Evolutionary conservation across 2,113 vertebrate species (phyloP), one percentile per base, ranked within the genome.

Genomic region (Menidia beryllina): DNA sequence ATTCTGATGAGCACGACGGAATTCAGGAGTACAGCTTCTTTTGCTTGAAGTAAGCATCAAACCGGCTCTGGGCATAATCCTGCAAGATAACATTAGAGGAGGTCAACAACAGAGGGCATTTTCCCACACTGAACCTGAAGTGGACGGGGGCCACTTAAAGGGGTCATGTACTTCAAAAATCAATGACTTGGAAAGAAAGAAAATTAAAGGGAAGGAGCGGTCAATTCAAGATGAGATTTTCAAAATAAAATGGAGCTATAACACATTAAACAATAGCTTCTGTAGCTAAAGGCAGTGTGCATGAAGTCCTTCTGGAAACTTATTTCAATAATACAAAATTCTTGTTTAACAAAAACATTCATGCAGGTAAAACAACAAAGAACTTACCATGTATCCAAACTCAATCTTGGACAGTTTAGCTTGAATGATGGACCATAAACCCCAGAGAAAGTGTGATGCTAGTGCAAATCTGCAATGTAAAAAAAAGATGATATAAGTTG

Each of bases 381-480:
- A 58, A 4, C 79, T 82, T 67, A 98, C 97, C 96, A 98, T 91
- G 82, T 98, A 98, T 67, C 96, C 97, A 68, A 98, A 98, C 87
- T 96, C 90, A 25, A 98, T 98, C 67, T 94, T 97, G 52, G 97
- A 98, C 86, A 98, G 90, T 78, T 95, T 96, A 0, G 96, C 96
- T 89, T 98, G 97, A 76, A 98, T 91, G 59, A 96, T 94, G 72
- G 97, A 97, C 97, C 97, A 98, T 43, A 98, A 86, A 3, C 96
- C 97, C 97, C 97, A 98, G 61, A 98, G 93, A 82, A 98, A 98
- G 82, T 98, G 97, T 4, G 97, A 98, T 0, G 97, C 96, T 76
- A 98, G 71, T 0, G 95, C 94, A 53, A 93, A 98, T 78, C 97
- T 98, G 52, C 14, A 65, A 24, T 34, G 41, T n/a, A n/a, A n/a